phyloP scores from a whole-genome alignment of 2,113 vertebrate species.

The Phoxinus phoxinus region DNA sequence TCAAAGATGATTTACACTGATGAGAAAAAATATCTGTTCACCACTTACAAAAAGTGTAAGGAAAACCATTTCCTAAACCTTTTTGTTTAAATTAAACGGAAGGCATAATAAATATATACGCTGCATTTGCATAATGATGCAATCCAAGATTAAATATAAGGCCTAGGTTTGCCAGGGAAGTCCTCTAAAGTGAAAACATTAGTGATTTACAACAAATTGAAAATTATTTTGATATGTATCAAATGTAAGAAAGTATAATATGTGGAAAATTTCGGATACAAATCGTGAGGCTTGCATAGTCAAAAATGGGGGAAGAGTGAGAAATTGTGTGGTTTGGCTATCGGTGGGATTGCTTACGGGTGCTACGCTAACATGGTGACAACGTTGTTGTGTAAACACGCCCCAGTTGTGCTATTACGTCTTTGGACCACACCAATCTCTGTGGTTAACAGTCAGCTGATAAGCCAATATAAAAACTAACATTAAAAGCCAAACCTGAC shows the following conservation, averaged over 20 bases:
- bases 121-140: conserved; percentile 45
- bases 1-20: not conserved
- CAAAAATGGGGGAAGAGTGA: conserved; percentile 69
- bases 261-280: conserved; percentile 41
- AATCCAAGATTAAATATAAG: conserved; percentile 51
- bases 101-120: conserved; percentile 38
- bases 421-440: conserved; percentile 57
- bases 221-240: conserved; percentile 46
- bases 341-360: conserved; percentile 24
- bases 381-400: conserved; percentile 42
- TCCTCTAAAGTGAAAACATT: conserved; percentile 47
- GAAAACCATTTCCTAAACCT: not conserved
- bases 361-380: conserved; percentile 26
- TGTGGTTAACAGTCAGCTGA: conserved; percentile 50
- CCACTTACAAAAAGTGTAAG: not conserved
- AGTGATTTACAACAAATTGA: conserved; percentile 43
- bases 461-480: conserved; percentile 37
- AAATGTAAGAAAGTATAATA: conserved; percentile 55
- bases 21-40: not conserved
- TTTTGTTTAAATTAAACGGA: not conserved
- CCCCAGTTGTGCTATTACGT: conserved; percentile 48
- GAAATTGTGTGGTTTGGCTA: conserved; percentile 35
- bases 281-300: conserved; percentile 77
- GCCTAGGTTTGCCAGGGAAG: conserved; percentile 54
- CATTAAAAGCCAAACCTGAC: conserved; percentile 33